These are phyloP conservation scores for Agelaius tricolor DNA, from an alignment of 2,113 vertebrate species.

Conservation along the genomic window DNA sequence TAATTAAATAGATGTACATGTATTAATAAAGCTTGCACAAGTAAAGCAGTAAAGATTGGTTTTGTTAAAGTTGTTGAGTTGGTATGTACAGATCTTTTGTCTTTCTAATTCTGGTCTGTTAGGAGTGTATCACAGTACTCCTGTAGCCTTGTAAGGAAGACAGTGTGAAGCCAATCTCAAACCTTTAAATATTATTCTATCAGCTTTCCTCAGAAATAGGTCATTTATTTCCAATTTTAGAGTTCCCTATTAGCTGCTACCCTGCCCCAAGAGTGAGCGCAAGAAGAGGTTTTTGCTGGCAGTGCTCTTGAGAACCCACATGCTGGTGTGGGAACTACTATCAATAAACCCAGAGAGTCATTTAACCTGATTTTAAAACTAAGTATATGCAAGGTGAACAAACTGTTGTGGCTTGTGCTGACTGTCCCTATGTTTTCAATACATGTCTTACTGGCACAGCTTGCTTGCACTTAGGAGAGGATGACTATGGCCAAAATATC, in stretches of 20 bases:
- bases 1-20: background rate
- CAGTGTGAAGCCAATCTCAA: background rate
- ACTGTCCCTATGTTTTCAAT: background rate
- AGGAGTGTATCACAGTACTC: background rate
- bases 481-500: background rate
- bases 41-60: background rate
- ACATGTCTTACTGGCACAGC: rapidly evolving
- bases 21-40: background rate
- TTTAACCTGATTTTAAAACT: slow-evolving; percentile 32
- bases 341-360: background rate
- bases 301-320: background rate
- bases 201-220: slow-evolving; percentile 14
- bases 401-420: background rate
- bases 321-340: background rate
- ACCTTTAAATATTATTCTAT: background rate
- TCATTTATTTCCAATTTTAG: slow-evolving; percentile 52
- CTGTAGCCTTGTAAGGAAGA: background rate
- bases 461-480: background rate
- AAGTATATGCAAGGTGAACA: background rate
- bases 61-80: background rate
- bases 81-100: background rate
- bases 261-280: background rate
- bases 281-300: background rate
- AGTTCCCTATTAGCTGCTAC: background rate
- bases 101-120: background rate